Evolutionary conservation across 2,888 invertebrate genomes (phyloP).

Genomic region (Drosophila limbata): DNA sequence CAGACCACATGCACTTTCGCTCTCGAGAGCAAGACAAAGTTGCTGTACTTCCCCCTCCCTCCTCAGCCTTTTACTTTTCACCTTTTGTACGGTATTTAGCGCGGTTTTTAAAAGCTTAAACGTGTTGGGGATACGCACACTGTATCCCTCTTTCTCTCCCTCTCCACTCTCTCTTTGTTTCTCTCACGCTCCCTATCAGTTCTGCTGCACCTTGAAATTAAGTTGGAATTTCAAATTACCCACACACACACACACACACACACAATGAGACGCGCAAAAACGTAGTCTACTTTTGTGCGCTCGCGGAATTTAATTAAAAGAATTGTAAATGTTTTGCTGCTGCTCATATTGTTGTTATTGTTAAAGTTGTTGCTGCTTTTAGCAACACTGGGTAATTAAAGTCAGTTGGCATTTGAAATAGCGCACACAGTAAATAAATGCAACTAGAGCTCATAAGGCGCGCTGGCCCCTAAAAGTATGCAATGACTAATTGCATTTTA

Average conservation of each 20-base stretch:
- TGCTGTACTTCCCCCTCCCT: background rate
- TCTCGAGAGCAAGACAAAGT: constrained; percentile 41
- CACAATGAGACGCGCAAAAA: constrained; percentile 37
- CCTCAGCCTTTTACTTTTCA: background rate
- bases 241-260: constrained; percentile 38
- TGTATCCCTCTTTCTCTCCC: constrained; percentile 1
- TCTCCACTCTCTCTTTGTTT: background rate
- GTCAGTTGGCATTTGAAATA: constrained; percentile 42
- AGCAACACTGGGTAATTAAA: constrained; percentile 51
- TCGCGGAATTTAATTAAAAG: constrained; percentile 80
- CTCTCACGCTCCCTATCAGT: background rate
- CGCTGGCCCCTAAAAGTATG: constrained; percentile 15
- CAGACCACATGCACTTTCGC: constrained; percentile 41
- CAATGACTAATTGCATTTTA: constrained; percentile 76
- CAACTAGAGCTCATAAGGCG: constrained; percentile 46
- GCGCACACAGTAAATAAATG: constrained; percentile 56
- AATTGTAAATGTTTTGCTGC: constrained; percentile 68
- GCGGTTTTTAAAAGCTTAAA: constrained; percentile 76
- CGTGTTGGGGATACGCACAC: constrained; percentile 64
- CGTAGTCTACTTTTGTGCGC: constrained; percentile 56
- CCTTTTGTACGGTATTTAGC: constrained; percentile 41
- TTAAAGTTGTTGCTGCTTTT: background rate
- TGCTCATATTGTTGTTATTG: background rate
- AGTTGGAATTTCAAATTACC: constrained; percentile 77
- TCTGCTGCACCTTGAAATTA: constrained; percentile 63